Evolutionary conservation across 2,797 vertebrate genomes (phyloP).

Genomic region (Tympanoctomys barrerae): DNA sequence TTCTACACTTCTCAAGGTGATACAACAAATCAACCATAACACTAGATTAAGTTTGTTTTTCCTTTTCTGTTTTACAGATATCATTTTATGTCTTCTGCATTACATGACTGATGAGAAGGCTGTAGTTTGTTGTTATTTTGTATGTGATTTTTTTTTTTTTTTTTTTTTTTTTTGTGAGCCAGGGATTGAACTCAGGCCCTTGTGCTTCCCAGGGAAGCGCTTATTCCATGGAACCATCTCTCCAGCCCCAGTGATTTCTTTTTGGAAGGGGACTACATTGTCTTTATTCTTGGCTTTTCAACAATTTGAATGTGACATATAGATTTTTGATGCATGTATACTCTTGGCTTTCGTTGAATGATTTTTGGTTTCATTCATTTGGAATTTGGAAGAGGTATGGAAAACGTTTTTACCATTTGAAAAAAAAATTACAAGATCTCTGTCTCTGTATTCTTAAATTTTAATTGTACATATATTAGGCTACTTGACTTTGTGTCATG

Average conservation of each 20-base stretch:
- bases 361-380: slow-evolving; percentile 24
- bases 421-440: not conserved
- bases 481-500: not conserved
- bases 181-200: no score
- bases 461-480: not conserved
- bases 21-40: not conserved
- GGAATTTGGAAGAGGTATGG: slow-evolving; percentile 1
- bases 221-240: no score
- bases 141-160: not conserved
- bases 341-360: not conserved
- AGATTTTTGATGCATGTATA: not conserved
- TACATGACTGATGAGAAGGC: not conserved
- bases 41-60: not conserved
- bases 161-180: not conserved
- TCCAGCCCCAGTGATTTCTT: not conserved
- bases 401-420: not conserved
- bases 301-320: not conserved
- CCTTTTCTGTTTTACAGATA: not conserved
- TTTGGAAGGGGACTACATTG: not conserved
- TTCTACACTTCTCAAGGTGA: not conserved
- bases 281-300: not conserved
- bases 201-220: no score
- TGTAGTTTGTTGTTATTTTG: not conserved
- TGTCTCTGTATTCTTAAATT: not conserved
- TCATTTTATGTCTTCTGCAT: not conserved